These are phyloP conservation scores for Tenebrosternarchus preto DNA, from an alignment of 2,113 vertebrate species.

Conservation along the genomic window DNA sequence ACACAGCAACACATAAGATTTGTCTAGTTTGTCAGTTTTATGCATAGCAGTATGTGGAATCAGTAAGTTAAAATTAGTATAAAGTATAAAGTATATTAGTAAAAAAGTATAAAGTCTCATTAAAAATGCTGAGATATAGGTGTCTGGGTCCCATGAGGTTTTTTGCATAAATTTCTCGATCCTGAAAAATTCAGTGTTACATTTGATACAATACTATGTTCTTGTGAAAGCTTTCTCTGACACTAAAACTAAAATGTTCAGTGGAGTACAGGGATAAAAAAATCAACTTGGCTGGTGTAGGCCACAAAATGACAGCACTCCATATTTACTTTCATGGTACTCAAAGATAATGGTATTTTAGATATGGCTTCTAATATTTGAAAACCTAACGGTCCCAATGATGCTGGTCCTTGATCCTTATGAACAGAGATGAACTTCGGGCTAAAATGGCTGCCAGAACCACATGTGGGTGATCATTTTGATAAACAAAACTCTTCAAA, in stretches of 20 bases:
- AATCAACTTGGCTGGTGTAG: not conserved
- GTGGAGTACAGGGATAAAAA: constrained; percentile 16
- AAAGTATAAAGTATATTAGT: too few relatives aligned
- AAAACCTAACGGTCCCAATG: constrained; percentile 10
- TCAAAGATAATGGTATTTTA: constrained; percentile 33
- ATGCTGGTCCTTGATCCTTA: not conserved
- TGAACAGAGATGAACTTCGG: constrained; percentile 31
- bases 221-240: not conserved
- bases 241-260: constrained; percentile 1
- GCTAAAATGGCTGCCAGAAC: constrained; percentile 23
- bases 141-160: constrained; percentile 21
- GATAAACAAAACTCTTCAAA: constrained; percentile 45
- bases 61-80: constrained; percentile 5
- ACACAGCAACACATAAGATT: not conserved
- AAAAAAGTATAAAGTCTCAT: constrained; percentile 19
- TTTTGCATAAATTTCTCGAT: constrained; percentile 37
- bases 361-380: constrained; percentile 5
- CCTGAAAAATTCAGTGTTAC: not conserved
- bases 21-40: constrained; percentile 44
- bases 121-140: constrained; percentile 31
- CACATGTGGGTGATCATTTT: constrained; percentile 24
- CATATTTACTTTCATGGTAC: constrained; percentile 23
- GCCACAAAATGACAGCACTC: constrained; percentile 34
- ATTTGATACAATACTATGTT: not conserved
- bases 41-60: constrained; percentile 33